Evolutionary conservation across 2,888 invertebrate species (phyloP).

Genomic region (Schrankia costaestrigalis): DNA sequence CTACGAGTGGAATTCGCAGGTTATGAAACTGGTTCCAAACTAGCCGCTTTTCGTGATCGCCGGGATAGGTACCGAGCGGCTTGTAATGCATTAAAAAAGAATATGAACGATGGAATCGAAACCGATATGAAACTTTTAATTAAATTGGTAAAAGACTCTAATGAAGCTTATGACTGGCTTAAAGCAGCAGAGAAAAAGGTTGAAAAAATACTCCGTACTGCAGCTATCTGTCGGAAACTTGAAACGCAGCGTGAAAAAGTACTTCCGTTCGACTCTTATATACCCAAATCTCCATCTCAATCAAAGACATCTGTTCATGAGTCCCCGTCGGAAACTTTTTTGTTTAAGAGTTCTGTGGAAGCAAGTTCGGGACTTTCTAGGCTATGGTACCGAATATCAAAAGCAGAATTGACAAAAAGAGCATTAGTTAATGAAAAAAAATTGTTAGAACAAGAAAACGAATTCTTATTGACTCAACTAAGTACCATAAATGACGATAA

Average conservation of each 20-base stretch:
- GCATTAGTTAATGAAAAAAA: constrained; percentile 62
- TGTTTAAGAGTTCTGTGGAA: constrained; percentile 54
- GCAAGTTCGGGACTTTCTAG: constrained; percentile 59
- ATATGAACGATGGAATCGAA: constrained; percentile 46
- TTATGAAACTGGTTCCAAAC: constrained; percentile 70
- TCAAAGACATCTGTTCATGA: constrained; percentile 41
- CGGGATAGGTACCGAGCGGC: constrained; percentile 63
- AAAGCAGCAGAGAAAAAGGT: constrained; percentile 64
- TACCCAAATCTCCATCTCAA: constrained; percentile 46
- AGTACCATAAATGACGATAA: constrained; percentile 39
- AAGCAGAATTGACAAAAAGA: constrained; percentile 60
- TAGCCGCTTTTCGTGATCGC: constrained; percentile 65
- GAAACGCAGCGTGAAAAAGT: constrained; percentile 79
- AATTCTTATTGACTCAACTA: constrained; percentile 40
- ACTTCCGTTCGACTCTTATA: constrained; percentile 53
- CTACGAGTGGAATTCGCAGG: constrained; percentile 60
- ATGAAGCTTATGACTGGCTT: constrained; percentile 63
- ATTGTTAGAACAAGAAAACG: constrained; percentile 59
- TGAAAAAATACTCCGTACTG: constrained; percentile 73
- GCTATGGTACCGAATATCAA: constrained; percentile 67
- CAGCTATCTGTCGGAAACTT: constrained; percentile 77
- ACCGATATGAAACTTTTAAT: constrained; percentile 53
- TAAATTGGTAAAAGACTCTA: constrained; percentile 56
- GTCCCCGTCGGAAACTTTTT: constrained; percentile 51
- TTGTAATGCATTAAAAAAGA: constrained; percentile 52